Base-by-base conservation (phyloP, 2,888 invertebrate genomes). In the Dryococelus australis region DNA sequence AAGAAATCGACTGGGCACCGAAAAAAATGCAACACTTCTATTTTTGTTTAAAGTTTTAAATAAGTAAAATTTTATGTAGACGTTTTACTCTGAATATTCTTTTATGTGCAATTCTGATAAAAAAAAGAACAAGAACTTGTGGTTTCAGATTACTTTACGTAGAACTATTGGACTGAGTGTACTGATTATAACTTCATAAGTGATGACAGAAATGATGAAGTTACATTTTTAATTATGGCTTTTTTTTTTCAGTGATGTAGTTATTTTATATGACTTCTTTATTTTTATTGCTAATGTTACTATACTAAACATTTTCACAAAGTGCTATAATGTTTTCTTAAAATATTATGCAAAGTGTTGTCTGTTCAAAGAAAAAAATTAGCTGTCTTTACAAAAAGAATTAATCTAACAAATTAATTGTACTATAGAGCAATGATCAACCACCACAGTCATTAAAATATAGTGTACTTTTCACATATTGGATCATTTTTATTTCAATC, bases 201-300 rank as follows among this genome's bases (percentile, higher is more conserved):
- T n/a, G n/a, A n/a, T n/a, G n/a, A n/a, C n/a, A n/a, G n/a, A 65
- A 65, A 16, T 65, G 6, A 65, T 16, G 16, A 65, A 65, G 65
- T 65, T 65, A 65, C 65, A 65, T n/a, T 65, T 65, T 12, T 12
- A 65, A 20, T 20, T 65, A 47, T 47, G 47, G 16, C n/a, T n/a
- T 12, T 16, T 20, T 65, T 20, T 65, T 65, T 65, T 65, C 65
- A 65, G 24, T 65, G 65, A 65, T 65, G 65, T 65, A 65, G 20
- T 65, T 65, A 65, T 65, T 65, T 65, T 65, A 13, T 65, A n/a
- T n/a, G n/a, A n/a, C n/a, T n/a, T n/a, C n/a, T n/a, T 65, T 65
- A 20, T 65, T 65, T 65, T 65, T 20, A 13, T 65, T 20, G 20
- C 5, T 65, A 65, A 65, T 65, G 65, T 65, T 65, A 65, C 20